A percentile compares a stretch with the other conserved stretches of the same genome.
Conservation (phyloP, 1,140 invertebrate species). For the Lasioglossum albipes region DNA sequence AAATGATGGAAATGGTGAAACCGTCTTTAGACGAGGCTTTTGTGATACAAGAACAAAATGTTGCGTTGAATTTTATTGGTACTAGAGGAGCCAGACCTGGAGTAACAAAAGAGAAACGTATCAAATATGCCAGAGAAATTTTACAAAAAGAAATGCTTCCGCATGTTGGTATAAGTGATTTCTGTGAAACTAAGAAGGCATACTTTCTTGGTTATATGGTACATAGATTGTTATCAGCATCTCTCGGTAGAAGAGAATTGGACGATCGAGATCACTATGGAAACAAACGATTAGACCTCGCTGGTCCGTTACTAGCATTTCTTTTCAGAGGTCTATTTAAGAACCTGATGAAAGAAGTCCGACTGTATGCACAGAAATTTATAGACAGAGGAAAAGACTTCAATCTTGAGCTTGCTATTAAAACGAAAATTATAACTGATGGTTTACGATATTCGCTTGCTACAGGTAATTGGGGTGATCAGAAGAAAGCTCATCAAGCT, state of each 20-base stretch:
- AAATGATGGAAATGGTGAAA: slow-evolving; percentile 99
- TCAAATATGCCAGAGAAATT: slow-evolving; percentile 99
- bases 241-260: slow-evolving; percentile 95
- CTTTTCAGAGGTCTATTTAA: slow-evolving; percentile 96
- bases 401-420: slow-evolving; percentile 97
- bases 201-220: slow-evolving; percentile 99
- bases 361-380: slow-evolving; percentile 99
- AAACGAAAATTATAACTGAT: slow-evolving; percentile 98
- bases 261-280: slow-evolving; percentile 99
- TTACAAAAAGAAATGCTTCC: slow-evolving; percentile 99
- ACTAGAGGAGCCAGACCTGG: slow-evolving; percentile 96
- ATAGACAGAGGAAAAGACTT: slow-evolving; percentile 99
- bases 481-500: slow-evolving; percentile 99
- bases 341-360: slow-evolving; percentile 96
- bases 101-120: slow-evolving; percentile 98
- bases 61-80: slow-evolving; percentile 99
- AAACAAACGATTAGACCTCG: slow-evolving; percentile 98
- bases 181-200: slow-evolving; percentile 99
- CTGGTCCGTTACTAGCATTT: slow-evolving; percentile 97
- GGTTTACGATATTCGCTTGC: slow-evolving; percentile 98
- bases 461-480: slow-evolving; percentile 99
- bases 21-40: slow-evolving; percentile 99
- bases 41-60: slow-evolving; percentile 99
- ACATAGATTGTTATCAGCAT: slow-evolving; percentile 94
- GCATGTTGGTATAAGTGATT: slow-evolving; percentile 98